A percentile compares a stretch with the other conserved stretches of the same genome.
Evolutionary conservation across 2,888 invertebrate genomes (phyloP).

Genomic region (Parapristionchus giblindavisi): DNA sequence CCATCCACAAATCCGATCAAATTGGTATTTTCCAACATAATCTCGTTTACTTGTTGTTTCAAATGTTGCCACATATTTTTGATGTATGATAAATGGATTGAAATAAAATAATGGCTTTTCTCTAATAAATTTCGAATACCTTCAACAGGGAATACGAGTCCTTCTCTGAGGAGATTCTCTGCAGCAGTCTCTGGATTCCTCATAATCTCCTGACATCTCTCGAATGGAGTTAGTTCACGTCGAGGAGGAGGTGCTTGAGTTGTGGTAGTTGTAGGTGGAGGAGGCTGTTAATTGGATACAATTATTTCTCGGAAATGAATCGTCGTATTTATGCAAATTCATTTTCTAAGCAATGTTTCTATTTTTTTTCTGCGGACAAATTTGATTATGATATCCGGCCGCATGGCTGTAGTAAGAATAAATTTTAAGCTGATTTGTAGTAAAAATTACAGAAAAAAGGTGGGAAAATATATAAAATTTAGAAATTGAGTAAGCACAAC

Average conservation of each 20-base stretch:
- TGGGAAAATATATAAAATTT: too few species aligned
- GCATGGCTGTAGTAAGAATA: too few species aligned
- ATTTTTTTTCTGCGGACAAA: not conserved
- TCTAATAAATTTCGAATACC: too few species aligned
- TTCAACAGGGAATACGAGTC: constrained; percentile 57
- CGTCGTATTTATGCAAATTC: not conserved
- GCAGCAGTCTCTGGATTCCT: constrained; percentile 62
- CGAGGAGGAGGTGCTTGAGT: not conserved
- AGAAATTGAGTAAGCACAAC: too few species aligned
- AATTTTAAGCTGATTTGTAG: too few species aligned
- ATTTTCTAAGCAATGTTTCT: not conserved
- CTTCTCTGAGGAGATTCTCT: constrained; percentile 62
- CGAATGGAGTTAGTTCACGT: constrained; percentile 5
- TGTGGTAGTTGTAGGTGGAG: constrained; percentile 39
- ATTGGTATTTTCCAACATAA: too few species aligned
- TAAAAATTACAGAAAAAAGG: too few species aligned
- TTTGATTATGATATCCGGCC: not conserved
- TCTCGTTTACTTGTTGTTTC: too few species aligned
- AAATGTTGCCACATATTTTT: not conserved
- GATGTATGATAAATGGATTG: not conserved
- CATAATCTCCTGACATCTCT: constrained; percentile 53
- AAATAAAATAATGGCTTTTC: not conserved
- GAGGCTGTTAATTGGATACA: constrained; percentile 30
- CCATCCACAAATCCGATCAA: too few species aligned
- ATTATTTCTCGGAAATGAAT: not conserved